phyloP scores from a whole-genome alignment of 2,113 vertebrate genomes.

The Porphyrio hochstetteri region DNA sequence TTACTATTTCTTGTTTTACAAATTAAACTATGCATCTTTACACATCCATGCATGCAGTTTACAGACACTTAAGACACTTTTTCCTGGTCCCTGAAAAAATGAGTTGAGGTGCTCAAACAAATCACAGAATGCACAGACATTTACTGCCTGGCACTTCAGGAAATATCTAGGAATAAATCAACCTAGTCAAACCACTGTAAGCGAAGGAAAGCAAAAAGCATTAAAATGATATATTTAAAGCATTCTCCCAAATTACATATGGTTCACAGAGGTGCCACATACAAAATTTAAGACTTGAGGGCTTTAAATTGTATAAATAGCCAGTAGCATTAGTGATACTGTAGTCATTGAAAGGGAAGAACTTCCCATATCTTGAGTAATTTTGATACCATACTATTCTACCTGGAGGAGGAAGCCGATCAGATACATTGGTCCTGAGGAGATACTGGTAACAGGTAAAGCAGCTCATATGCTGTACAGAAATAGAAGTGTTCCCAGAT shows the following conservation, averaged over 20 bases:
- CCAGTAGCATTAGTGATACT: background rate
- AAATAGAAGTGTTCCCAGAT: background rate
- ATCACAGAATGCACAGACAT: background rate
- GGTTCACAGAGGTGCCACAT: conserved; percentile 33
- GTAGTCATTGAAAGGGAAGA: background rate
- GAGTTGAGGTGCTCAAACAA: background rate
- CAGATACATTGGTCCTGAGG: background rate
- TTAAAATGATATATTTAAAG: conserved; percentile 25
- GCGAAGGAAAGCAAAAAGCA: conserved; percentile 20
- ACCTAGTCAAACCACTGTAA: background rate
- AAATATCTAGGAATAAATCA: conserved; percentile 32
- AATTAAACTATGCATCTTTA: conserved; percentile 24
- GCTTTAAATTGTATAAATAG: background rate
- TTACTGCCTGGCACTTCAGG: background rate
- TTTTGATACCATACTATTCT: background rate
- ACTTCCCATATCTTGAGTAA: rapidly evolving
- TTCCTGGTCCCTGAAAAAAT: background rate
- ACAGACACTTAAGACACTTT: background rate
- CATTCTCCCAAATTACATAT: background rate
- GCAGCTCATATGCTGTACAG: rapidly evolving
- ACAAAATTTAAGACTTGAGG: background rate
- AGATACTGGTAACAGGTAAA: rapidly evolving
- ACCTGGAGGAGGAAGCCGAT: background rate
- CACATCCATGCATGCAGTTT: background rate
- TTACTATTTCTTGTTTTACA: background rate